Evolutionary conservation across 2,797 vertebrate species (phyloP).

Genomic region (Arrhamphus sclerolepis): DNA sequence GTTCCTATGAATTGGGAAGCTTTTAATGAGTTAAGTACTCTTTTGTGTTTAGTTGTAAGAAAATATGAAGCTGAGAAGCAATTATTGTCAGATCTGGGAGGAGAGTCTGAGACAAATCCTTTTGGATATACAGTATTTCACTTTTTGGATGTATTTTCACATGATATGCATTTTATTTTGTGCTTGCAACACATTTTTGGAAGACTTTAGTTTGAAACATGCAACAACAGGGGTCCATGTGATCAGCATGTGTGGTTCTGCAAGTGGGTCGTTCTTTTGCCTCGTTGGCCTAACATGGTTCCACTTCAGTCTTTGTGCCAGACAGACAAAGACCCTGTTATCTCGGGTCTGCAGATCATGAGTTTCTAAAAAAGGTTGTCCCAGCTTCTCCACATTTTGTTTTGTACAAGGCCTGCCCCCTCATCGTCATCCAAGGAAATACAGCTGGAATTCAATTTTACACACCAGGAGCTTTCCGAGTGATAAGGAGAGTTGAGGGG

Average conservation of each 20-base stretch:
- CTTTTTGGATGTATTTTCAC: too few relatives aligned
- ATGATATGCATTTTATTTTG: conserved; percentile 8
- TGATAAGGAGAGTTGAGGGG: conserved; percentile 56
- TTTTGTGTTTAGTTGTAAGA: conserved; percentile 22
- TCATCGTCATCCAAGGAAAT: conserved; percentile 51
- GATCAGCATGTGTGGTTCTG: conserved; percentile 18
- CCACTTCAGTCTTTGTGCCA: conserved; percentile 26
- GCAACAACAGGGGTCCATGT: background rate
- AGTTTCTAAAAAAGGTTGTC: conserved; percentile 20
- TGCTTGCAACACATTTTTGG: conserved; percentile 37
- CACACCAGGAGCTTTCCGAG: conserved; percentile 66
- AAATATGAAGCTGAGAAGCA: conserved; percentile 30
- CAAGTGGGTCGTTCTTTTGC: conserved; percentile 18
- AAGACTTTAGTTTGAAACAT: conserved; percentile 28
- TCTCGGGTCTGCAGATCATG: conserved; percentile 28
- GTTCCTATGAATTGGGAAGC: conserved; percentile 18
- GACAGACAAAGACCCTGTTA: conserved; percentile 19
- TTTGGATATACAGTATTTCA: conserved; percentile 34
- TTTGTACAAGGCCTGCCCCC: conserved; percentile 32
- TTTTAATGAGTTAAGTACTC: conserved; percentile 16
- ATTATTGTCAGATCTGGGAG: conserved; percentile 18
- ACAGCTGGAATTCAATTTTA: conserved; percentile 72
- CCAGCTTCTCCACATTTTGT: conserved; percentile 31
- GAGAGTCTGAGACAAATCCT: background rate
- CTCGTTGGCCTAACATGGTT: conserved; percentile 26